These are phyloP conservation scores for Etheostoma cragini DNA, from an alignment of 2,113 vertebrate genomes.

Conservation along the genomic window DNA sequence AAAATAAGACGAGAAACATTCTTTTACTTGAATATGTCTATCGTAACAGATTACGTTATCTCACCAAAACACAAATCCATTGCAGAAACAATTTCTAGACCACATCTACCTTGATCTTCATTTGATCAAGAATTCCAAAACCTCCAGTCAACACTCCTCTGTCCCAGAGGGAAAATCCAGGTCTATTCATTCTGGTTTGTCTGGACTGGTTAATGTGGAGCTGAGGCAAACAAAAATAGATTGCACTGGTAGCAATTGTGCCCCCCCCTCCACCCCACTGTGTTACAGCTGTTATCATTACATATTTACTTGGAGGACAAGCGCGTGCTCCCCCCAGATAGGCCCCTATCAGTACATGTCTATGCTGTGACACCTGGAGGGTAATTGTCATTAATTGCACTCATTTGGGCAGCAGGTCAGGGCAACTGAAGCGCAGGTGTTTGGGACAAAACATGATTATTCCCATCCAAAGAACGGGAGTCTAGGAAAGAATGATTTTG, in stretches of 20 bases:
- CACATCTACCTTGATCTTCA: slow-evolving; percentile 61
- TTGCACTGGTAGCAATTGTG: slow-evolving; percentile 72
- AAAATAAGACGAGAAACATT: slow-evolving; percentile 14
- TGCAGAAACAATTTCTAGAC: slow-evolving; percentile 42
- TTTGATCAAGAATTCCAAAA: slow-evolving; percentile 58
- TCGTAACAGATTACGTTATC: slow-evolving; percentile 8
- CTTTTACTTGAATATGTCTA: not conserved
- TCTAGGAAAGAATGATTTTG: slow-evolving; percentile 80
- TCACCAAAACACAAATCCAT: slow-evolving; percentile 24
- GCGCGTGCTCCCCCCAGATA: slow-evolving; percentile 77
- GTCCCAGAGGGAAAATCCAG: slow-evolving; percentile 55
- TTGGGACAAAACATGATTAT: slow-evolving; percentile 85
- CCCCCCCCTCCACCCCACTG: slow-evolving; percentile 63
- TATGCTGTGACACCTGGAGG: slow-evolving; percentile 86
- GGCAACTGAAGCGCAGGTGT: slow-evolving; percentile 87
- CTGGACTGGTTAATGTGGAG: slow-evolving; percentile 82
- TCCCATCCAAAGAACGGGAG: slow-evolving; percentile 70
- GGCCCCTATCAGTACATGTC: slow-evolving; percentile 86
- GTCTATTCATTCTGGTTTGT: slow-evolving; percentile 84
- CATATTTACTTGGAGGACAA: slow-evolving; percentile 87
- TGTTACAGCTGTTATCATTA: slow-evolving; percentile 87
- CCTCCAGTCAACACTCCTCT: slow-evolving; percentile 58
- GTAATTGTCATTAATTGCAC: slow-evolving; percentile 90
- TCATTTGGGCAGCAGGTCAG: slow-evolving; percentile 85
- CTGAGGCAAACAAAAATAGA: slow-evolving; percentile 84